A percentile compares a stretch with the other conserved stretches of the same genome.
phyloP scores from a whole-genome alignment of 1,140 invertebrate genomes.

The Bombus ignitus region DNA sequence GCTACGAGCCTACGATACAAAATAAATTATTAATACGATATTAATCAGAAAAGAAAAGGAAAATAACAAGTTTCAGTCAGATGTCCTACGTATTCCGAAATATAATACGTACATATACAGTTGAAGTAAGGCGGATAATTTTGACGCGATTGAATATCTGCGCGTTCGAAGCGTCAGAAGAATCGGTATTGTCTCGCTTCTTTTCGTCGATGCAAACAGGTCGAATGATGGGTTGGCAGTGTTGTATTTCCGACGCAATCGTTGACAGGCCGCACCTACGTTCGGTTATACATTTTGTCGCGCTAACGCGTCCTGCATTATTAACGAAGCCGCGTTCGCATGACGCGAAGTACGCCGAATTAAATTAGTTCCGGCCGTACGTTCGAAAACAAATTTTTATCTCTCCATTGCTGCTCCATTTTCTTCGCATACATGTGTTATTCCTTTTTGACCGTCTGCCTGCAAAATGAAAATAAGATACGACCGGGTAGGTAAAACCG shows the following conservation, averaged over 20 bases:
- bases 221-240: conserved; percentile 9
- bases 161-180: neutral
- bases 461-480: neutral
- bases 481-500: neutral
- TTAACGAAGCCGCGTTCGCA: neutral
- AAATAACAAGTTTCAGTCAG: too few species aligned
- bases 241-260: conserved; percentile 8
- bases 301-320: conserved; percentile 4
- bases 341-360: conserved; percentile 1
- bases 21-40: too few species aligned
- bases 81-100: too few species aligned
- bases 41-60: too few species aligned
- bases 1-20: too few species aligned
- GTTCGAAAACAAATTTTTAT: neutral
- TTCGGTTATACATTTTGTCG: conserved; percentile 22
- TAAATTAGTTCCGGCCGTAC: neutral
- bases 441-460: neutral
- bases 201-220: neutral
- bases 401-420: neutral
- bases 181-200: neutral
- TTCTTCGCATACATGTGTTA: too few species aligned
- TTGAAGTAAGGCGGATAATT: neutral
- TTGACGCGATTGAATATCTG: neutral
- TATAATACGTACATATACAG: too few species aligned
- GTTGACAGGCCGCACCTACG: conserved; percentile 17